These are phyloP conservation scores for Euthynnus affinis DNA, from an alignment of 2,797 vertebrate species.

Conservation along the genomic window DNA sequence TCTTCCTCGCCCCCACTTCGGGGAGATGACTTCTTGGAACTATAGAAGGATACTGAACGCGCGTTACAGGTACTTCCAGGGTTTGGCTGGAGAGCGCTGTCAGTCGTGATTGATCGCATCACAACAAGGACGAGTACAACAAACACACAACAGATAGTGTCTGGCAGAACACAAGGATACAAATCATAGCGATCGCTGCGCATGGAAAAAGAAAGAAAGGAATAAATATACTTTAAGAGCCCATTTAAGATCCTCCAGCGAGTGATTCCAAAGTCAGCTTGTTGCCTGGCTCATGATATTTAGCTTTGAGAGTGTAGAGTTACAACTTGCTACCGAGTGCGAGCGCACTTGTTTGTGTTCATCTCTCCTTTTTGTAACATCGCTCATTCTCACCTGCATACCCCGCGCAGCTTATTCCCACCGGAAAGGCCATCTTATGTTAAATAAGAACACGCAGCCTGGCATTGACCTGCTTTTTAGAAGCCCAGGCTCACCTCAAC, in stretches of 20 bases:
- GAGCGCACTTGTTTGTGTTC: conserved; percentile 18
- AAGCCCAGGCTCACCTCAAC: conserved; percentile 56
- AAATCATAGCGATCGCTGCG: too few relatives aligned
- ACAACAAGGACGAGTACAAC: too few relatives aligned
- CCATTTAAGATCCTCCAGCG: neutral
- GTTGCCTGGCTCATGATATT: neutral
- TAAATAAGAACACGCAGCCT: conserved; percentile 36
- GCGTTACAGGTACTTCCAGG: neutral
- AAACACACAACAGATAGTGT: neutral
- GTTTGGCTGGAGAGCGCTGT: neutral
- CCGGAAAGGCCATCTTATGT: conserved; percentile 33
- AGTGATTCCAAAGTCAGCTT: neutral
- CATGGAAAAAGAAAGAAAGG: neutral
- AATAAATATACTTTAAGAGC: neutral
- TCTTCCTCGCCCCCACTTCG: too few relatives aligned
- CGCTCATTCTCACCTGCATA: conserved; percentile 36
- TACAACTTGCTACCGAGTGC: neutral
- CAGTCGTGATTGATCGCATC: neutral
- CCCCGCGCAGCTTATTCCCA: conserved; percentile 8
- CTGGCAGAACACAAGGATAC: too few relatives aligned
- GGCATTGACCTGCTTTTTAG: conserved; percentile 74
- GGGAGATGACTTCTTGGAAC: neutral
- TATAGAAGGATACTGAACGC: too few relatives aligned
- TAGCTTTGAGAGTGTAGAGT: neutral
- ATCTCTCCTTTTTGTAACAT: conserved; percentile 14